Conservation (phyloP, 2,113 vertebrate species). For the Pollachius pollachius region DNA sequence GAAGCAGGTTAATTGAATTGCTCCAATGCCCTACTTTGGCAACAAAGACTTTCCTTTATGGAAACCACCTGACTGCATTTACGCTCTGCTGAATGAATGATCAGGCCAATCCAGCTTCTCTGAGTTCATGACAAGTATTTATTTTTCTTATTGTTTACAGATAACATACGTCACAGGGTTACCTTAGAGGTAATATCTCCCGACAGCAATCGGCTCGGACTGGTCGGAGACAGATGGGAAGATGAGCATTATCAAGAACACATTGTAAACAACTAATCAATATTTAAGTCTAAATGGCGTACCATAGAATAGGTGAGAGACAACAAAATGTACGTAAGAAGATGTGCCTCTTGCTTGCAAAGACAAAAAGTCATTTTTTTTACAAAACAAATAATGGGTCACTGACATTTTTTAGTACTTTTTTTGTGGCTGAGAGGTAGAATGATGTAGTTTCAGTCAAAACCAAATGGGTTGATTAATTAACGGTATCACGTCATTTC, state of each 20-base stretch:
- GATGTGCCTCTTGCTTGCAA: constrained; percentile 69
- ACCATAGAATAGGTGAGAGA: constrained; percentile 73
- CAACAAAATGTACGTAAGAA: constrained; percentile 70
- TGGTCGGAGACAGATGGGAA: constrained; percentile 56
- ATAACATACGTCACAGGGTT: constrained; percentile 75
- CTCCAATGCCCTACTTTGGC: no score
- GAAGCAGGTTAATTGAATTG: no score
- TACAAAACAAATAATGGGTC: constrained; percentile 72
- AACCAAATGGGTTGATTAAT: constrained; percentile 62
- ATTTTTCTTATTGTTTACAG: constrained; percentile 72
- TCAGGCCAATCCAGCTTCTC: constrained; percentile 52
- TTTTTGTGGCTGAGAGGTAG: constrained; percentile 86
- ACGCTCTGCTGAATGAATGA: constrained; percentile 55
- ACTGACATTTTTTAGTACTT: constrained; percentile 60
- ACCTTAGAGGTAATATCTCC: constrained; percentile 70
- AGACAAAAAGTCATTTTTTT: constrained; percentile 66
- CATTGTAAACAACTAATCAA: constrained; percentile 76
- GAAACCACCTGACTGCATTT: constrained; percentile 16
- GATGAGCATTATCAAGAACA: constrained; percentile 72
- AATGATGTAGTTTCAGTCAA: constrained; percentile 68
- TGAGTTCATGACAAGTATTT: constrained; percentile 71
- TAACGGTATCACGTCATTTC: constrained; percentile 59
- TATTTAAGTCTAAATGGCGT: constrained; percentile 73
- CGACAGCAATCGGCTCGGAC: constrained; percentile 56
- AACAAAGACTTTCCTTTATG: background rate